Base-by-base conservation (phyloP, 2,113 vertebrate genomes). In the Zonotrichia leucophrys region DNA sequence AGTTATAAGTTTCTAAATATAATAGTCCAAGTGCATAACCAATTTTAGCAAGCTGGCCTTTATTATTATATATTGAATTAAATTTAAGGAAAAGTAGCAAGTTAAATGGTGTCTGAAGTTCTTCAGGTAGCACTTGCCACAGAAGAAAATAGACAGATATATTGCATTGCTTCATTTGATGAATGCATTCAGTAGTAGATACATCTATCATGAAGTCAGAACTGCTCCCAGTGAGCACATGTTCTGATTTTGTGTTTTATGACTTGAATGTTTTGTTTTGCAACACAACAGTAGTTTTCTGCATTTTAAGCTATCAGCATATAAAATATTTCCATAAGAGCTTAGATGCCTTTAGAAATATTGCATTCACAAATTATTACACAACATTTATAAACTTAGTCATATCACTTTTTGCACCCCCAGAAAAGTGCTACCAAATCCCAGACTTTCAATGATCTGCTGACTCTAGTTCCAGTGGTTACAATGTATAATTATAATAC, bases 181-280 rank as follows among this genome's bases (percentile, higher is more conserved):
- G 0, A 83, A 85, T 63, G 8, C 12, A 59, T 73, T 78, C 15
- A n/a, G 19, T 39, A 83, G 41, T 22, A 47, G 35, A 59, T 58
- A 42, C 9, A 46, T 78, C 19, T 28, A 11, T 73, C 33, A 50
- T 27, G 21, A 91, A 69, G 23, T 49, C 63, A 94, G n/a, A 92
- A 62, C 14, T 17, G 1, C 56, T 72, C 85, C 37, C 33, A 76
- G 27, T 16, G 28, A 76, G 2, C 22, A 55, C 0, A 0, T 52
- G 50, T 47, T 74, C 58, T 68, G 55, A 62, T 74, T 75, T 63
- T 24, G 16, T 76, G 13, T 60, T 82, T 84, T 8, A 8, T 53
- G 12, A n/a, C 28, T 59, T 75, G 23, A 86, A 62, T 60, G 66
- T 37, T 92, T 56, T 83, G 7, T 4, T 87, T 88, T 91, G 28